Base-by-base conservation (phyloP, 2,888 invertebrate species). In the Nymphalis urticae region DNA sequence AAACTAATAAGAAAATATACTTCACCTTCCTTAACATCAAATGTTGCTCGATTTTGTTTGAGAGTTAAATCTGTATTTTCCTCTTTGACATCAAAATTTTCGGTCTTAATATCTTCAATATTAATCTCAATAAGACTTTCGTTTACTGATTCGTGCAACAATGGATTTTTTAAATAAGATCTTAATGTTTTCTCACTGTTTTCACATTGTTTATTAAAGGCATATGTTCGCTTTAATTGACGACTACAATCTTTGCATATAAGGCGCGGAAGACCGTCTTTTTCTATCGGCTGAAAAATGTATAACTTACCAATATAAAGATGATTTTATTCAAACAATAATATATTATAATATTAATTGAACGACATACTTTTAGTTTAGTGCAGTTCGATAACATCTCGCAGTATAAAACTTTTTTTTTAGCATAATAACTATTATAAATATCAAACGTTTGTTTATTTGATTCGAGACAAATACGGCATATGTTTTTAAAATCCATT, bases 241-340 rank as follows among this genome's bases (percentile, higher is more conserved):
- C 84, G 82, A 65, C 80, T 79, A 72, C 92, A 92, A 27, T 88
- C 88, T 72, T 89, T 92, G 71, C 92, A 92, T 64, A 92, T 90
- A 62, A 82, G 73, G 19, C 83, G 82, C 2, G 92, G 92, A 47
- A 92, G 72, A 60, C 88, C 85, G 73, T 92, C 92, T 19, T 83
- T 85, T 79, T 77, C 72, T 27, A 69, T 73, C 13, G 86, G 88
- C 92, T 92, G 76, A 16, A 83, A 79, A 32, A n/a, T 72, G 4
- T n/a, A 27, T 27, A 58, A 59, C 13, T 1, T 53, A 24, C 2
- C 27, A 13, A 50, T 17, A 27, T 61, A 21, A 47, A 60, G 42
- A 32, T 47, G 24, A 32, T 10, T 16, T 32, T 54, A 51, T 24
- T 13, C 56, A 50, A 53, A 47, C 47, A 59, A 48, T 48, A 42